Percentiles rank a stretch among this genome's conserved stretches.
phyloP scores from a whole-genome alignment of 2,797 vertebrate genomes.

The Tangara arthus region DNA sequence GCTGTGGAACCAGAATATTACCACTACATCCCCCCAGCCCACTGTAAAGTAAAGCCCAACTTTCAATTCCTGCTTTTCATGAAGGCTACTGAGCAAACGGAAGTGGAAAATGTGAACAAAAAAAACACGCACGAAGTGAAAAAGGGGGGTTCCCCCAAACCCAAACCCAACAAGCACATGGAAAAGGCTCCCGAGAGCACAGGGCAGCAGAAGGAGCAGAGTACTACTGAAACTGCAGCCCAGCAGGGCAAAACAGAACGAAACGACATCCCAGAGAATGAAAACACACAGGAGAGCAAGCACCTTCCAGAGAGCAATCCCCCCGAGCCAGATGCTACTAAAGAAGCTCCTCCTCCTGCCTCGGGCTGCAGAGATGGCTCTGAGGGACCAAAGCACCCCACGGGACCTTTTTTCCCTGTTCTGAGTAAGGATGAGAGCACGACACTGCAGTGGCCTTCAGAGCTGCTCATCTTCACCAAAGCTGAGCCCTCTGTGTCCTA shows the following conservation, averaged over 20 bases:
- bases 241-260: slow-evolving; percentile 64
- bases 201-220: slow-evolving; percentile 51
- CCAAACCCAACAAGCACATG: slow-evolving; percentile 41
- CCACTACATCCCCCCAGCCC: slow-evolving; percentile 94
- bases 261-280: slow-evolving; percentile 27
- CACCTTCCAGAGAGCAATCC: background rate
- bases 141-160: slow-evolving; percentile 71
- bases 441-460: slow-evolving; percentile 96
- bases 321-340: background rate
- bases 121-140: slow-evolving; percentile 46
- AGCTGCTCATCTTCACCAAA: slow-evolving; percentile 96
- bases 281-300: background rate
- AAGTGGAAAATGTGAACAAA: slow-evolving; percentile 69
- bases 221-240: slow-evolving; percentile 60
- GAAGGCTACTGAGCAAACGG: slow-evolving; percentile 91
- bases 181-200: slow-evolving; percentile 62
- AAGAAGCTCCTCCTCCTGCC: slow-evolving; percentile 42
- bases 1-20: slow-evolving; percentile 93
- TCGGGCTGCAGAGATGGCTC: slow-evolving; percentile 62
- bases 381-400: slow-evolving; percentile 85
- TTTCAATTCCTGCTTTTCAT: slow-evolving; percentile 98
- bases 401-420: slow-evolving; percentile 92
- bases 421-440: slow-evolving; percentile 97
- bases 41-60: slow-evolving; percentile 95
- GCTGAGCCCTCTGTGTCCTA: slow-evolving; percentile 91